A percentile compares a stretch with the other conserved stretches of the same genome.
Evolutionary conservation across 2,888 invertebrate species (phyloP).

Genomic region (Diachrysia chrysitis): DNA sequence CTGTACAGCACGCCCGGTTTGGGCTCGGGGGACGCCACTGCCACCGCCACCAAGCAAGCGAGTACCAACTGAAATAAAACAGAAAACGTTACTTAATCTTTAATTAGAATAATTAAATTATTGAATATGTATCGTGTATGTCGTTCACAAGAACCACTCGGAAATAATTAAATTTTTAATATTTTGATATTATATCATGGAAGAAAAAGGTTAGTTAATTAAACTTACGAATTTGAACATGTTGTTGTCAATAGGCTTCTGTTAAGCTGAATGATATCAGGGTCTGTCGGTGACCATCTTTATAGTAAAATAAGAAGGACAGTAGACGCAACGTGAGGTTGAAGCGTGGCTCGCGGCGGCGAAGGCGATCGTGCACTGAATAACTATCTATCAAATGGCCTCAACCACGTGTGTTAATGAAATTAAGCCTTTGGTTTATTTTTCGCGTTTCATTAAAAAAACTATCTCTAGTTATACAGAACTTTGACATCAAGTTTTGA

Average conservation of each 20-base stretch:
- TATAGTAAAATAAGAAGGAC: constrained; percentile 74
- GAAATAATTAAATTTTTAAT: no score
- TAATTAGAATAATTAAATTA: not conserved
- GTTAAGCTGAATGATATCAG: constrained; percentile 67
- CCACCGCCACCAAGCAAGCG: constrained; percentile 85
- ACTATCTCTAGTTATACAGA: not conserved
- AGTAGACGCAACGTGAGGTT: constrained; percentile 51
- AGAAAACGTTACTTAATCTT: not conserved
- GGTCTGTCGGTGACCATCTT: constrained; percentile 51
- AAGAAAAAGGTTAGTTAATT: not conserved
- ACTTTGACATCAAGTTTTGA: not conserved
- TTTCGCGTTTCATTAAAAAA: constrained; percentile 21
- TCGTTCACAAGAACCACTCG: no score
- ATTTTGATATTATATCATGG: not conserved
- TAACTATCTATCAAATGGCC: constrained; percentile 37
- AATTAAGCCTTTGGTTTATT: constrained; percentile 6
- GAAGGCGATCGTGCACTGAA: constrained; percentile 23
- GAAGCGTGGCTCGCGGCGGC: constrained; percentile 15
- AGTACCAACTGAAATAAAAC: constrained; percentile 77
- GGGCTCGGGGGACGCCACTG: constrained; percentile 73
- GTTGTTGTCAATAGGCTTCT: constrained; percentile 61
- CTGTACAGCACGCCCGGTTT: constrained; percentile 77
- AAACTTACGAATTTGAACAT: constrained; percentile 74
- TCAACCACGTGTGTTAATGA: constrained; percentile 24
- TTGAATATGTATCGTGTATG: no score